Evolutionary conservation across 1,140 invertebrate species (phyloP).

Genomic region (Calosoma granatense): DNA sequence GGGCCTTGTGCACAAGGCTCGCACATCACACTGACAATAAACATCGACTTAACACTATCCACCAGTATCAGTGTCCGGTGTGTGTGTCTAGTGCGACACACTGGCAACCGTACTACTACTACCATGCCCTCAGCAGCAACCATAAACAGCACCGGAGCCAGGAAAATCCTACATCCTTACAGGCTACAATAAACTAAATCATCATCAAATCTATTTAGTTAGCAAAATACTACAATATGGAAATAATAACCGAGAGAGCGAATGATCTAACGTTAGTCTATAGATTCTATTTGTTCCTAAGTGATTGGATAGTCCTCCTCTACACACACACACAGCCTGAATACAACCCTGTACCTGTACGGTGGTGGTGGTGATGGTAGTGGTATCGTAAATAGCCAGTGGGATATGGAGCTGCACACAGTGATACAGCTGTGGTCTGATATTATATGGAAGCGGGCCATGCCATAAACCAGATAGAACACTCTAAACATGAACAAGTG

Average conservation of each 20-base stretch:
- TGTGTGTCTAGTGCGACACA: not conserved
- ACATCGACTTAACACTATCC: not conserved
- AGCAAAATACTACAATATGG: not conserved
- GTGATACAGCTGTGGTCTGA: not conserved
- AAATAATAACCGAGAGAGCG: no score
- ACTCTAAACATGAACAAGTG: not conserved
- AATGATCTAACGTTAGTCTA: no score
- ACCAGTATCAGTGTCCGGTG: not conserved
- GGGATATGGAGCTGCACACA: not conserved
- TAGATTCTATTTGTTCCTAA: no score
- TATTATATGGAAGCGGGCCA: not conserved
- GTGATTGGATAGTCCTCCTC: no score
- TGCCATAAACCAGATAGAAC: not conserved
- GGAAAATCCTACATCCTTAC: not conserved
- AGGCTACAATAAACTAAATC: no score
- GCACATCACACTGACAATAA: not conserved
- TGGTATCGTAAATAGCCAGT: not conserved
- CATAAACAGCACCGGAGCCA: not conserved
- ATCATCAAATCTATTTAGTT: not conserved
- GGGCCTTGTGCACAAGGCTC: not conserved
- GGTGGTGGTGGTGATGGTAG: not conserved
- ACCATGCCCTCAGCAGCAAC: not conserved
- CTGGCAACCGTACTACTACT: not conserved
- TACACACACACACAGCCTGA: no score
- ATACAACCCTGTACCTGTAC: no score